Evolutionary conservation across 2,888 invertebrate genomes (phyloP).

Genomic region (Diaphora mendica): DNA sequence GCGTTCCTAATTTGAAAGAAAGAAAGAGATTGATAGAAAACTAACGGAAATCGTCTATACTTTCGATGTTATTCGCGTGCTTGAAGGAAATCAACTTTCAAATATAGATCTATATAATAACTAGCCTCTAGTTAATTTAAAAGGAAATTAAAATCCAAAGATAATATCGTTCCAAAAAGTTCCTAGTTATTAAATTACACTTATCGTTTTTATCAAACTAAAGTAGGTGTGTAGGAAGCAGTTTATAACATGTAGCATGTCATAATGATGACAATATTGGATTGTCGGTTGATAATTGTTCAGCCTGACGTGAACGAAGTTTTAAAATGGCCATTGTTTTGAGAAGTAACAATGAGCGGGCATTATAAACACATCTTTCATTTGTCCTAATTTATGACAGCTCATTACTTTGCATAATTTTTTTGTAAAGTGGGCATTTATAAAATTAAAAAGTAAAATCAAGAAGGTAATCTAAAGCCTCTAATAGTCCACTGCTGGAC

Average conservation of each 20-base stretch:
- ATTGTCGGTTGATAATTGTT: constrained; percentile 21
- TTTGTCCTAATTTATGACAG: background rate
- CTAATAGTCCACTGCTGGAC: too few species aligned
- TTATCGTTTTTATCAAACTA: constrained; percentile 33
- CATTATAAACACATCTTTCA: background rate
- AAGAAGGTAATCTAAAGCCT: too few species aligned
- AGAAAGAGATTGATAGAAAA: background rate
- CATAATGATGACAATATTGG: constrained; percentile 30
- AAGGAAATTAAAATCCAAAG: constrained; percentile 25
- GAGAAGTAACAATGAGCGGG: background rate
- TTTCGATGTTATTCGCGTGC: background rate
- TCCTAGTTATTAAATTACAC: constrained; percentile 47
- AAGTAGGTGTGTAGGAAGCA: constrained; percentile 36
- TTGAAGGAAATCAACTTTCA: background rate
- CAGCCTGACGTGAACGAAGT: background rate
- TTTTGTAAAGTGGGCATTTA: background rate
- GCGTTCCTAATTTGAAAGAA: background rate
- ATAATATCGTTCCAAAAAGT: constrained; percentile 21
- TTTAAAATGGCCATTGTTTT: constrained; percentile 5
- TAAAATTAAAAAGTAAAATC: background rate
- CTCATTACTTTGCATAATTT: background rate
- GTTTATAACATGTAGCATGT: constrained; percentile 21
- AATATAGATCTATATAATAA: background rate
- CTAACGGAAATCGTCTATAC: background rate
- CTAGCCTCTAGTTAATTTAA: background rate